Conservation (phyloP, 35 echinoderm and acorn worm species). For the Diadema setosum region DNA sequence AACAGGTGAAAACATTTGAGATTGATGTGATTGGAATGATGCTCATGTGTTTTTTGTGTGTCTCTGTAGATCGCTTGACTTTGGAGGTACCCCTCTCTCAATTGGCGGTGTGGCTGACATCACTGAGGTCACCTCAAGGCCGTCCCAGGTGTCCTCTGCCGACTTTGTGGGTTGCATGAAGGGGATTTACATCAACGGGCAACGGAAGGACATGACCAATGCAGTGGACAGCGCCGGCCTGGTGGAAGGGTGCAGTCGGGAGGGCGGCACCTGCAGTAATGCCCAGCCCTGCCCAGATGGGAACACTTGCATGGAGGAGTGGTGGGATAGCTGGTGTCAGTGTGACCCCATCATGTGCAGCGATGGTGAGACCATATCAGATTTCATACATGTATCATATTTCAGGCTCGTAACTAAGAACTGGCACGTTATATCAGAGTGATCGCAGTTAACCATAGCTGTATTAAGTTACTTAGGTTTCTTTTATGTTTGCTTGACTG, state of each 20-base stretch:
- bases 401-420: too few species aligned
- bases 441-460: too few species aligned
- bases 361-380: too few species aligned
- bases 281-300: neutral
- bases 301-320: constrained; percentile 82
- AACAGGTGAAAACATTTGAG: too few species aligned
- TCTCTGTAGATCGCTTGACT: constrained; percentile 40
- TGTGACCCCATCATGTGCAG: constrained; percentile 71
- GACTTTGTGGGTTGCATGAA: constrained; percentile 97
- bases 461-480: too few species aligned
- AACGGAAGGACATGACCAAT: neutral
- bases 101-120: constrained; percentile 75
- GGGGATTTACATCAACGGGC: constrained; percentile 65
- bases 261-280: constrained; percentile 29
- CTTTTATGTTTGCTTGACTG: too few species aligned
- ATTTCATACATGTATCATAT: too few species aligned
- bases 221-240: constrained; percentile 2
- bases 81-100: constrained; percentile 48
- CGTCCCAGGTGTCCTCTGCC: constrained; percentile 72
- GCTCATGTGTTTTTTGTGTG: neutral
- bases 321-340: constrained; percentile 78
- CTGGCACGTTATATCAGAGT: too few species aligned
- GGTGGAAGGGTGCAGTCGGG: constrained; percentile 48
- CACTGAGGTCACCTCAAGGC: constrained; percentile 21
- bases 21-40: too few species aligned